Conservation (phyloP, 2,797 vertebrate species). For the Sebastes trivittatus region DNA sequence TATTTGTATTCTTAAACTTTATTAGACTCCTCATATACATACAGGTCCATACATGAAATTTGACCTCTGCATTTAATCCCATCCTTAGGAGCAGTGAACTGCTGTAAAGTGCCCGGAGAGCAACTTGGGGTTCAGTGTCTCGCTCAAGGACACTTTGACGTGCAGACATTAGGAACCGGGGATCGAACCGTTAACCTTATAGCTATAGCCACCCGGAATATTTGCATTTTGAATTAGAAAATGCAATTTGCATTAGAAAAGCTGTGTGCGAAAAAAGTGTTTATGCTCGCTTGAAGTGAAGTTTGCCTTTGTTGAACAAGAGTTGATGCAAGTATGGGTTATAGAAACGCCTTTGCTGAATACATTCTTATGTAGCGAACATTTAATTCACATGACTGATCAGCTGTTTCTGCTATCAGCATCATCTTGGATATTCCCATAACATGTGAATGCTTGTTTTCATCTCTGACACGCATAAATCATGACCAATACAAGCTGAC, state of each 20-base stretch:
- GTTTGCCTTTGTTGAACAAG: not conserved
- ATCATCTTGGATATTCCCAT: not conserved
- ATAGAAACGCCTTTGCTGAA: not conserved
- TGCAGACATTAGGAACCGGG: too few species aligned
- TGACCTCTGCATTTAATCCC: too few species aligned
- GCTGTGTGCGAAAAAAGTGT: not conserved
- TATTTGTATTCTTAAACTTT: not conserved
- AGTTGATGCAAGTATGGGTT: not conserved
- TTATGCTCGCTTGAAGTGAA: not conserved
- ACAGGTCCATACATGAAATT: too few species aligned
- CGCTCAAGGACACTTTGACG: too few species aligned
- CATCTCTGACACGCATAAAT: not conserved
- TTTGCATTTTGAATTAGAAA: too few species aligned
- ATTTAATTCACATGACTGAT: not conserved
- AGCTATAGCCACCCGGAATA: accelerated
- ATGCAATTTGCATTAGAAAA: not conserved
- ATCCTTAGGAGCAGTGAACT: too few species aligned
- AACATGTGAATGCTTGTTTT: not conserved
- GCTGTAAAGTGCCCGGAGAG: too few species aligned
- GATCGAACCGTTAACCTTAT: accelerated
- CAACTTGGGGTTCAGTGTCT: too few species aligned
- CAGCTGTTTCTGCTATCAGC: not conserved
- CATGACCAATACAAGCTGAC: not conserved
- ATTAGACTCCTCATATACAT: too few species aligned
- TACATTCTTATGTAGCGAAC: not conserved